Evolutionary conservation across 2,113 vertebrate species (phyloP).

Genomic region (Hemibagrus wyckioides): DNA sequence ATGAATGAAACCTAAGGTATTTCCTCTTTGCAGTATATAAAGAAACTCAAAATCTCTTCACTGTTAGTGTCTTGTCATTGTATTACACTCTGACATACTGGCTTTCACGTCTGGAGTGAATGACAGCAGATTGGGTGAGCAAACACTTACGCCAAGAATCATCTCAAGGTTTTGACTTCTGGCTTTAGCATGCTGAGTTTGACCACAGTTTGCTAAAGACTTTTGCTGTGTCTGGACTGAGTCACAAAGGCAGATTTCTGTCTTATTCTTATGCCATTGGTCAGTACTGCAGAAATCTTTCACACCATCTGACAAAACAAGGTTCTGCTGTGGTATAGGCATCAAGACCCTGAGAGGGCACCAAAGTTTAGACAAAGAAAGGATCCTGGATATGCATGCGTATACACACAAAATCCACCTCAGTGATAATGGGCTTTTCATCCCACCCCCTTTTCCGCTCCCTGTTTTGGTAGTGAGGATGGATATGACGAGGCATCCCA

Average conservation of each 20-base stretch:
- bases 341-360: not conserved
- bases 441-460: constrained; percentile 18
- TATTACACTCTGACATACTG: not conserved
- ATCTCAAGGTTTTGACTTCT: constrained; percentile 23
- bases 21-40: not conserved
- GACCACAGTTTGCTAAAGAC: not conserved
- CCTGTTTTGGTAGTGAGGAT: constrained; percentile 34
- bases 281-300: not conserved
- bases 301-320: not conserved
- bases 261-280: not conserved
- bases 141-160: constrained; percentile 6
- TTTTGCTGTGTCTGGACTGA: constrained; percentile 6
- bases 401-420: constrained; percentile 51
- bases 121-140: not conserved
- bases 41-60: not conserved
- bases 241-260: not conserved
- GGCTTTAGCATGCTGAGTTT: constrained; percentile 9
- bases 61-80: not conserved
- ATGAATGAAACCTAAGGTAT: not conserved
- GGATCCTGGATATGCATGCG: not conserved
- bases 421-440: constrained; percentile 38
- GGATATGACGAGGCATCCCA: constrained; percentile 28
- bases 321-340: not conserved
- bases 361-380: constrained; percentile 10
- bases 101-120: not conserved